Percentiles rank a stretch among this genome's conserved stretches.
phyloP scores from a whole-genome alignment of 2,888 invertebrate species.

The Priocnemis perturbator region DNA sequence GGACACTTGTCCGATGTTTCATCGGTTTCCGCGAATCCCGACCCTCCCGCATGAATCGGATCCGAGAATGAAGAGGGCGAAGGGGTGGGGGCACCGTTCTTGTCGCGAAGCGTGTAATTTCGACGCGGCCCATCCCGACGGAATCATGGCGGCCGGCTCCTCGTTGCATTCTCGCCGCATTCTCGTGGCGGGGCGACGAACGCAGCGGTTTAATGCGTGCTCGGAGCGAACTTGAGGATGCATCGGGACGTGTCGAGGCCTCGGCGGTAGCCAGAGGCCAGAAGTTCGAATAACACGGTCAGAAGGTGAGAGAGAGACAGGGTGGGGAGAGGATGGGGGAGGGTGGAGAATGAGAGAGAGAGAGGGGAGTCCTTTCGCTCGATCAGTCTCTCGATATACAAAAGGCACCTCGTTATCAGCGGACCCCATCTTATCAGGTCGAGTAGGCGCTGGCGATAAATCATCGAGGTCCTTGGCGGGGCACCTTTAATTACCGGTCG shows the following conservation, averaged over 20 bases:
- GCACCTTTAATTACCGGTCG: conserved; percentile 69
- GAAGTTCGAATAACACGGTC: conserved; percentile 36
- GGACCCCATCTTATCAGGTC: conserved; percentile 64
- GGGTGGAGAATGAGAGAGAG: conserved; percentile 16
- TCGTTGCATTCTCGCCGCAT: not conserved
- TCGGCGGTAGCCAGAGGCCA: conserved; percentile 28
- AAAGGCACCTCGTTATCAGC: conserved; percentile 55
- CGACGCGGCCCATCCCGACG: conserved; percentile 5
- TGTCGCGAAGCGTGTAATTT: conserved; percentile 20
- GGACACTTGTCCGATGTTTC: too few relatives aligned
- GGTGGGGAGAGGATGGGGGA: conserved; percentile 8
- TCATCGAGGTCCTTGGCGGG: conserved; percentile 64
- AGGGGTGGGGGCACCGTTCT: not conserved
- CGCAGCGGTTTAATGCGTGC: conserved; percentile 11
- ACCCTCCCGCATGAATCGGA: too few relatives aligned
- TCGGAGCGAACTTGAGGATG: not conserved
- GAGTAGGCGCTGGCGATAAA: conserved; percentile 59
- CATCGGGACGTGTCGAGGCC: not conserved
- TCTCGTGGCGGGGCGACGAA: conserved; percentile 7
- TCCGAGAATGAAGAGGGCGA: too few relatives aligned
- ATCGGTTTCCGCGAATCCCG: too few relatives aligned
- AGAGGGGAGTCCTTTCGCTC: conserved; percentile 27
- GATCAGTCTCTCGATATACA: conserved; percentile 51
- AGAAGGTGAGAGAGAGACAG: not conserved
- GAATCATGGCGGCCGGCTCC: not conserved